phyloP scores from a whole-genome alignment of 2,113 vertebrate genomes.

The Neolamprologus variostigma region DNA sequence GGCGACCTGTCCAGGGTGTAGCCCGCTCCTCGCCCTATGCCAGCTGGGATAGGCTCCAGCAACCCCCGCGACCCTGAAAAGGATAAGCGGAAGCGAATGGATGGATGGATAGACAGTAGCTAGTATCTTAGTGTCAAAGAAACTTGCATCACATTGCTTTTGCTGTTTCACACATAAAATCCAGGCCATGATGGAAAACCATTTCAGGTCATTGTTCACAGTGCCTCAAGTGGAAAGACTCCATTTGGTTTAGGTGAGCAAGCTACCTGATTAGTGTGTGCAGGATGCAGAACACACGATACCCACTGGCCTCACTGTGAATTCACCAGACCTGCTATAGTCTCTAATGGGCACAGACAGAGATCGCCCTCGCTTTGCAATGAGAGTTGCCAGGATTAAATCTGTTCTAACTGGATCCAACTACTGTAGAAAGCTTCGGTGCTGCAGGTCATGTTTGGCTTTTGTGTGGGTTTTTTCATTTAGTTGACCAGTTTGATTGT shows the following conservation, averaged over 20 bases:
- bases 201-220: neutral
- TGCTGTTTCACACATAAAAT: neutral
- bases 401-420: neutral
- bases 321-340: neutral
- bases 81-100: fast-evolving
- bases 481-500: neutral
- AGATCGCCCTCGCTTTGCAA: neutral
- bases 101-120: fast-evolving
- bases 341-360: neutral
- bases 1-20: too few species aligned
- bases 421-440: neutral
- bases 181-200: neutral
- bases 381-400: neutral
- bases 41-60: too few species aligned
- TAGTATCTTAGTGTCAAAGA: neutral
- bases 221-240: neutral
- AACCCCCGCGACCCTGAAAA: neutral
- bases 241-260: neutral
- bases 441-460: neutral
- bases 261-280: neutral
- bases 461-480: neutral
- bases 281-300: neutral
- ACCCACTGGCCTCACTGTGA: neutral
- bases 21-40: fast-evolving
- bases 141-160: neutral